Evolutionary conservation across 2,113 vertebrate species (phyloP).

Genomic region (Miniopterus natalensis): DNA sequence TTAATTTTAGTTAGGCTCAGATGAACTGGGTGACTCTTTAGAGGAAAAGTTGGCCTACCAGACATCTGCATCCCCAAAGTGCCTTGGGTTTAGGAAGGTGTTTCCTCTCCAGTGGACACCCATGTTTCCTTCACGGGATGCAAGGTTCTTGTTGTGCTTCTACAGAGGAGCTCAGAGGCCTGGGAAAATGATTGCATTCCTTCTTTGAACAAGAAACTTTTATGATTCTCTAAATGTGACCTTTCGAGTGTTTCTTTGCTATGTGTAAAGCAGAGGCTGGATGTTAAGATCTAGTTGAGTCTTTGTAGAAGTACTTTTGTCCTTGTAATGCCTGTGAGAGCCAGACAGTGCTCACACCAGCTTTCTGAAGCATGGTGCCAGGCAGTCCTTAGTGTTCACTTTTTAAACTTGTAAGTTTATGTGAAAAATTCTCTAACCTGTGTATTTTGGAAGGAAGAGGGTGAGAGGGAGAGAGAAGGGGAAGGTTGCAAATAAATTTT

Average conservation of each 20-base stretch:
- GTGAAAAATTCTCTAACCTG: not conserved
- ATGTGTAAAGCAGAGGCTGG: not conserved
- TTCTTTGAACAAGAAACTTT: not conserved
- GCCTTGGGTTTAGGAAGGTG: not conserved
- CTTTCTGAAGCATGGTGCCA: not conserved
- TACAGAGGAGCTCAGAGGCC: not conserved
- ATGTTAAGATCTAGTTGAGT: not conserved
- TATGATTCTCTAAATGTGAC: not conserved
- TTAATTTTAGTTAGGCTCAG: not conserved
- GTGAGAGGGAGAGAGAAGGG: not conserved
- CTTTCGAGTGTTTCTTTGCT: not conserved
- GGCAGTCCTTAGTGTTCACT: not conserved
- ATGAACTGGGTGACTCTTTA: not conserved
- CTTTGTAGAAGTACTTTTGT: not conserved
- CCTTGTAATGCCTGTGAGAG: not conserved
- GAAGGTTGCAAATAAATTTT: not conserved
- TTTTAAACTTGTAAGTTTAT: not conserved
- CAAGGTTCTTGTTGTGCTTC: not conserved
- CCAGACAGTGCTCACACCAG: rapidly evolving
- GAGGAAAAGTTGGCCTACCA: not conserved
- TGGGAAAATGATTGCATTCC: not conserved
- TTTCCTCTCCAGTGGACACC: too few species aligned
- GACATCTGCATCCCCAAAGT: not conserved
- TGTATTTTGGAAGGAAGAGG: not conserved
- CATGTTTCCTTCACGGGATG: not conserved